Percentiles rank a stretch among this genome's conserved stretches.
These are phyloP conservation scores for Physella acuta DNA, from an alignment of 1,140 invertebrate species.

Conservation along the genomic window DNA sequence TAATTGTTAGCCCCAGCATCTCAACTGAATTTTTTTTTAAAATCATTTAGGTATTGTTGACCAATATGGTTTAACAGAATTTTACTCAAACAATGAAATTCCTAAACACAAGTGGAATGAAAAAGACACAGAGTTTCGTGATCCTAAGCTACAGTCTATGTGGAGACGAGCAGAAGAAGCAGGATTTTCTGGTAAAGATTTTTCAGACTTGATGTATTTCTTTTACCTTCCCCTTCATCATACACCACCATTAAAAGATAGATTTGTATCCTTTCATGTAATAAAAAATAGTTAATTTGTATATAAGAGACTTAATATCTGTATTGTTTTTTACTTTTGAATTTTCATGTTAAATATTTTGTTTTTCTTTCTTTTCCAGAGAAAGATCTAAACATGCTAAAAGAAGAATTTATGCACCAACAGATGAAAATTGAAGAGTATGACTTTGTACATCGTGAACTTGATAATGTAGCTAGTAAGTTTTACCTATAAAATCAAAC, in stretches of 20 bases:
- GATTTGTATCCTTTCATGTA: too few relatives aligned
- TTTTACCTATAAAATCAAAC: not conserved
- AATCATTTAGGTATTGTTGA: conserved; percentile 64
- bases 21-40: not conserved
- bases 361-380: conserved; percentile 61
- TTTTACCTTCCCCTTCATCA: not conserved
- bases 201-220: conserved; percentile 1
- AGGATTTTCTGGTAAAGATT: conserved; percentile 72
- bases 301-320: not conserved
- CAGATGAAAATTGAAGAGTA: conserved; percentile 92
- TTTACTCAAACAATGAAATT: conserved; percentile 65
- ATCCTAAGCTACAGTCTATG: conserved; percentile 85
- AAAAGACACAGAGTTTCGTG: conserved; percentile 80
- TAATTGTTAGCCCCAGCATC: not conserved
- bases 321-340: too few relatives aligned
- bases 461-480: conserved; percentile 50
- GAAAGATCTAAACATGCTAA: conserved; percentile 79
- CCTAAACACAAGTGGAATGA: too few relatives aligned
- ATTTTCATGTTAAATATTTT: too few relatives aligned
- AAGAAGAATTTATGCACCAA: conserved; percentile 87
- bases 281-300: not conserved
- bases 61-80: conserved; percentile 80
- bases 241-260: not conserved
- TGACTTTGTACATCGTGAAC: conserved; percentile 74
- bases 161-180: conserved; percentile 86